Percentiles rank a stretch among this genome's conserved stretches.
phyloP scores from a whole-genome alignment of 2,113 vertebrate species.

The Struthio camelus region DNA sequence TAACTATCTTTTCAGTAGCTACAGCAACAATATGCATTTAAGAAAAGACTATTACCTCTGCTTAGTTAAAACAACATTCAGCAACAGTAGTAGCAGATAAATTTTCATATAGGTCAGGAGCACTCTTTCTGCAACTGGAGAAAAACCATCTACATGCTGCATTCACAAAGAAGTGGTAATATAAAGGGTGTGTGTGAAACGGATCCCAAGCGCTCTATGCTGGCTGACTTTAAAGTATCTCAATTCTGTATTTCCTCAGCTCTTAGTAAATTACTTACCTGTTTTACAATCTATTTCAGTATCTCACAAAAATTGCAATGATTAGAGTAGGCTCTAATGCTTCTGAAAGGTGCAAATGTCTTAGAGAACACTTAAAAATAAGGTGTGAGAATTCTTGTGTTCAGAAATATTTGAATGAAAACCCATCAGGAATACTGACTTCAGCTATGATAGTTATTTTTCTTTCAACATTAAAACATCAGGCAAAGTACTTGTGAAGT shows the following conservation, averaged over 20 bases:
- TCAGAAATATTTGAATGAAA: not conserved
- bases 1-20: not conserved
- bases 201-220: not conserved
- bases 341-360: not conserved
- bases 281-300: not conserved
- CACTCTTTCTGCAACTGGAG: not conserved
- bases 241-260: not conserved
- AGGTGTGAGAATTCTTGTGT: not conserved
- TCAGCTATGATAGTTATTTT: not conserved
- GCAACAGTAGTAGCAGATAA: not conserved
- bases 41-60: not conserved
- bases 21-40: not conserved
- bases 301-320: not conserved
- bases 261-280: not conserved
- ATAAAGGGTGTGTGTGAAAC: not conserved
- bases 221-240: not conserved
- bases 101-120: not conserved
- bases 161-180: not conserved
- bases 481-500: not conserved
- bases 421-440: not conserved
- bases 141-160: not conserved
- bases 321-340: not conserved
- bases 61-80: not conserved
- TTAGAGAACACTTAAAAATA: not conserved
- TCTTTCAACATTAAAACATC: not conserved